Evolutionary conservation across 2,888 invertebrate species (phyloP).

Genomic region (Macrophya annulata): DNA sequence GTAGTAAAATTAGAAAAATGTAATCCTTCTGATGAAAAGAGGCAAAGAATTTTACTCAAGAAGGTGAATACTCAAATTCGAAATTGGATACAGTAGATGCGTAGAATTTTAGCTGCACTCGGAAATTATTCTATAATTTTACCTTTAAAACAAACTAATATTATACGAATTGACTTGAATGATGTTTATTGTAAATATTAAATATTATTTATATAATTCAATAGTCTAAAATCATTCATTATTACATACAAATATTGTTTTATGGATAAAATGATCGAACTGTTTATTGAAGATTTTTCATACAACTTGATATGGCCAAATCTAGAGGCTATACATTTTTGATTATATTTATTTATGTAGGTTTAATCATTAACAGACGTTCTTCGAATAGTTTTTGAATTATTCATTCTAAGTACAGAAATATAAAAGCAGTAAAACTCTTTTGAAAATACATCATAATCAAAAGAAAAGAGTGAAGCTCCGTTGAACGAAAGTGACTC

Average conservation of each 20-base stretch:
- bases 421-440: background rate
- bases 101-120: background rate
- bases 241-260: slow-evolving; percentile 2
- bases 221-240: background rate
- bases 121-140: background rate
- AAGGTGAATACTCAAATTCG: slow-evolving; percentile 64
- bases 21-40: slow-evolving; percentile 52
- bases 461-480: background rate
- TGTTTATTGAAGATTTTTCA: slow-evolving; percentile 16
- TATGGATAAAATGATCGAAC: background rate
- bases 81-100: slow-evolving; percentile 62
- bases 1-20: slow-evolving; percentile 68
- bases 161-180: background rate
- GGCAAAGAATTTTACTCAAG: slow-evolving; percentile 61
- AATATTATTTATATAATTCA: slow-evolving; percentile 30
- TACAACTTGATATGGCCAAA: slow-evolving; percentile 15
- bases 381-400: background rate
- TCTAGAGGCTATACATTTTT: background rate
- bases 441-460: background rate
- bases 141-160: background rate
- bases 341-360: background rate
- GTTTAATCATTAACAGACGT: background rate
- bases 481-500: background rate
- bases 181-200: slow-evolving; percentile 35
- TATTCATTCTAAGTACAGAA: background rate